Evolutionary conservation across 2,888 invertebrate species (phyloP).

Genomic region (Plusia festucae): DNA sequence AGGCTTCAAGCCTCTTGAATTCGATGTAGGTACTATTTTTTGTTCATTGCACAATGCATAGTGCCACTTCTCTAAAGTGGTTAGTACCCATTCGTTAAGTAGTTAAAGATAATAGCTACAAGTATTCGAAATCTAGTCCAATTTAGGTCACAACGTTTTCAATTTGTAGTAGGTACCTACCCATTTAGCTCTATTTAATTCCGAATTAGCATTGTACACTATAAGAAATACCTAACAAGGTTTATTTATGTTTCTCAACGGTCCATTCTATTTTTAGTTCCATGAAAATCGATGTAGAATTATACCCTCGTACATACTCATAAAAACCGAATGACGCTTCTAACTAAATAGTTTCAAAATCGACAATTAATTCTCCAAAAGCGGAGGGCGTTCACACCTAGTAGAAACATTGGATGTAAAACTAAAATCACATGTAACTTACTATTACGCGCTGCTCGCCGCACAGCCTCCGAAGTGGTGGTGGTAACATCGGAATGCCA

Average conservation of each 20-base stretch:
- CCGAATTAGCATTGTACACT: constrained; percentile 24
- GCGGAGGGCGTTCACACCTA: constrained; percentile 75
- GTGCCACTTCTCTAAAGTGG: neutral
- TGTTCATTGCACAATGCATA: neutral
- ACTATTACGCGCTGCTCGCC: constrained; percentile 68
- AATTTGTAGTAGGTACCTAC: constrained; percentile 9
- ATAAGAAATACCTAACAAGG: constrained; percentile 24
- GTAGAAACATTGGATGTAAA: constrained; percentile 73
- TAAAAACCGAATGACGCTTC: constrained; percentile 14
- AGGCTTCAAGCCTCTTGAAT: neutral
- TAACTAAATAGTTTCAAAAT: constrained; percentile 44
- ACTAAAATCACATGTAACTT: constrained; percentile 79
- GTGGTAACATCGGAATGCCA: constrained; percentile 87
- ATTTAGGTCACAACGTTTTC: constrained; percentile 29
- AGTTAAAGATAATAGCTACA: neutral
- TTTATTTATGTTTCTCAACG: constrained; percentile 29
- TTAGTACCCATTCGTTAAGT: neutral
- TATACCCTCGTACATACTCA: neutral
- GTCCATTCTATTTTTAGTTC: constrained; percentile 3
- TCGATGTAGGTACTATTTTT: neutral
- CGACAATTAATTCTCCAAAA: constrained; percentile 75
- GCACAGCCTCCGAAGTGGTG: constrained; percentile 84
- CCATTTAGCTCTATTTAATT: constrained; percentile 26
- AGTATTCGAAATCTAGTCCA: constrained; percentile 12
- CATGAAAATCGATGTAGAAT: neutral